Evolutionary conservation across 2,888 invertebrate species (phyloP).

Genomic region (Taphrorychus bicolor): DNA sequence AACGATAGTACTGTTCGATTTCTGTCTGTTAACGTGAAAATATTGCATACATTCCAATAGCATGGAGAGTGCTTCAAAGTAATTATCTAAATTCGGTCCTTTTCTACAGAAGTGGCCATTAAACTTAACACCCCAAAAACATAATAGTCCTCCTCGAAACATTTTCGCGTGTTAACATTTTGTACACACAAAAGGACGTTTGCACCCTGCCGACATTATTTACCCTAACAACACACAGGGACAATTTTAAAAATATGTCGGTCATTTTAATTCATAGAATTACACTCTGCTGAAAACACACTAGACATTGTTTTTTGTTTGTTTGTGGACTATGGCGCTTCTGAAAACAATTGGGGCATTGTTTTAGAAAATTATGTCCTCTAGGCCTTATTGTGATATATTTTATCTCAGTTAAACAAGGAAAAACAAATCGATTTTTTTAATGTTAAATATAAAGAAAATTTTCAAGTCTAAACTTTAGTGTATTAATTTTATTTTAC

Average conservation of each 20-base stretch:
- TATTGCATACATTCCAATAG: too few species aligned
- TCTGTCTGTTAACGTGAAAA: background rate
- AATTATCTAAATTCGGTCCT: background rate
- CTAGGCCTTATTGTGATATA: too few species aligned
- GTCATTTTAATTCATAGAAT: slow-evolving; percentile 18
- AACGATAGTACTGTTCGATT: slow-evolving; percentile 13
- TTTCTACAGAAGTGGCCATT: background rate
- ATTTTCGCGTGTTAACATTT: slow-evolving; percentile 15
- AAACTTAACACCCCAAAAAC: slow-evolving; percentile 10
- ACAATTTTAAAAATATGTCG: slow-evolving; percentile 18
- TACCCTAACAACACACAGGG: slow-evolving; percentile 12
- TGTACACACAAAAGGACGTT: slow-evolving; percentile 21
- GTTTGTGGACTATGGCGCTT: too few species aligned
- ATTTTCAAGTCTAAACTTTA: too few species aligned
- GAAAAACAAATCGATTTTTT: too few species aligned
- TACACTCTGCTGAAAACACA: slow-evolving; percentile 11
- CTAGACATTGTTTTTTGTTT: too few species aligned
- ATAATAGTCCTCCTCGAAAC: slow-evolving; percentile 12
- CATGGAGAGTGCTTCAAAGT: background rate
- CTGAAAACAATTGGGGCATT: too few species aligned
- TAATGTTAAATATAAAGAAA: too few species aligned
- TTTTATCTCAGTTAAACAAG: too few species aligned
- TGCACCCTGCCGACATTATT: slow-evolving; percentile 21
- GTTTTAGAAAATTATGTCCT: too few species aligned
- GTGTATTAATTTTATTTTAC: too few species aligned